Evolutionary conservation across 2,888 invertebrate genomes (phyloP).

Genomic region (Anaspis maculata): DNA sequence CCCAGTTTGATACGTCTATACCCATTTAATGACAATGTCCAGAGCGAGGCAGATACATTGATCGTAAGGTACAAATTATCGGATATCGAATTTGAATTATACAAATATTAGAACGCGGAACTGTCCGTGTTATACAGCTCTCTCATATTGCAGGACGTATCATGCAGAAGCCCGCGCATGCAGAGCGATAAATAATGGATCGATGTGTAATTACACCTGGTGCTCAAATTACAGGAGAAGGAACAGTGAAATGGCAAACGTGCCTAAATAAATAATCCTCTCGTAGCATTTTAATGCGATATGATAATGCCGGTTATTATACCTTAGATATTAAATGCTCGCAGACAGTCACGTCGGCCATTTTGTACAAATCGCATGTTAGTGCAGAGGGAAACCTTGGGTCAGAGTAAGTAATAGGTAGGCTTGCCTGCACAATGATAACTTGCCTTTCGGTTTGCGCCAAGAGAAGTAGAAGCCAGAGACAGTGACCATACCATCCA

Average conservation of each 20-base stretch:
- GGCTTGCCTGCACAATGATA: slow-evolving; percentile 29
- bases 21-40: too few species aligned
- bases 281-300: slow-evolving; percentile 31
- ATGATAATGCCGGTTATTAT: slow-evolving; percentile 34
- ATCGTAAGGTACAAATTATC: too few species aligned
- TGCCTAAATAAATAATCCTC: slow-evolving; percentile 33
- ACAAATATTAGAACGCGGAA: slow-evolving; percentile 15
- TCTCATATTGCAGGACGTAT: too few species aligned
- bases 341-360: slow-evolving; percentile 29
- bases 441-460: too few species aligned
- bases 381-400: slow-evolving; percentile 22
- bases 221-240: slow-evolving; percentile 24
- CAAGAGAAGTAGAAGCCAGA: too few species aligned
- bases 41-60: too few species aligned
- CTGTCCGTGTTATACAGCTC: too few species aligned
- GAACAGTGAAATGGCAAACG: slow-evolving; percentile 26
- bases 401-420: slow-evolving; percentile 27
- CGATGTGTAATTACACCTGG: slow-evolving; percentile 19
- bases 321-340: slow-evolving; percentile 27
- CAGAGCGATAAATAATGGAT: slow-evolving; percentile 19
- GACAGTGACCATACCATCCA: background rate
- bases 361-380: slow-evolving; percentile 33
- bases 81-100: too few species aligned
- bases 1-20: too few species aligned
- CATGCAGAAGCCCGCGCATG: too few species aligned